Evolutionary conservation across 2,113 vertebrate genomes (phyloP).

Genomic region (Oncorhynchus kisutch): DNA sequence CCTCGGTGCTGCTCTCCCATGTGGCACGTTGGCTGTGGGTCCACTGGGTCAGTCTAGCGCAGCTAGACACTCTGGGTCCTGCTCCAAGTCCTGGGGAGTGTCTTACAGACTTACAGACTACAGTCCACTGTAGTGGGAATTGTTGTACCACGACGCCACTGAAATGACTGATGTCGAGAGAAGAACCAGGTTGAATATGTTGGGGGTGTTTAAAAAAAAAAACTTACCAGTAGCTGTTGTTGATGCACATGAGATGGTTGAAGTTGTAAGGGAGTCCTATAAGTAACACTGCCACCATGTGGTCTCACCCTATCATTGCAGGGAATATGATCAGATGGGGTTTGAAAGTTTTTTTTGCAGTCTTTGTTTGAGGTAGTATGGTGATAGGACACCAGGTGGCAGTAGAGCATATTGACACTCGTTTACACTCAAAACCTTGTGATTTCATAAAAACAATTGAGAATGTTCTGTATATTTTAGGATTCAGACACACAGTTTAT

Average conservation of each 20-base stretch:
- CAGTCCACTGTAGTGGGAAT: background rate
- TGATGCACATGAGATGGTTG: background rate
- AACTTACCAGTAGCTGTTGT: background rate
- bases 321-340: background rate
- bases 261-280: background rate
- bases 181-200: background rate
- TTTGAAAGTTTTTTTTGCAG: background rate
- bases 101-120: background rate
- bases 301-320: background rate
- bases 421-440: background rate
- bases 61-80: background rate
- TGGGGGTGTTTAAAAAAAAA: too few species aligned
- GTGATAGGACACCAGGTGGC: background rate
- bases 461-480: too few species aligned
- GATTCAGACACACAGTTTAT: too few species aligned
- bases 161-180: background rate
- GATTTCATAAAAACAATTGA: background rate
- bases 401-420: background rate
- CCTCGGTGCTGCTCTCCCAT: background rate
- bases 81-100: background rate
- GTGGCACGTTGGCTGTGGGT: background rate
- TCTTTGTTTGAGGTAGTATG: background rate
- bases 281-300: background rate
- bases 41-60: background rate
- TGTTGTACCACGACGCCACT: too few species aligned